phyloP scores from a whole-genome alignment of 92 coral and sea anemone species.

The Chrysogorgia sp. region DNA sequence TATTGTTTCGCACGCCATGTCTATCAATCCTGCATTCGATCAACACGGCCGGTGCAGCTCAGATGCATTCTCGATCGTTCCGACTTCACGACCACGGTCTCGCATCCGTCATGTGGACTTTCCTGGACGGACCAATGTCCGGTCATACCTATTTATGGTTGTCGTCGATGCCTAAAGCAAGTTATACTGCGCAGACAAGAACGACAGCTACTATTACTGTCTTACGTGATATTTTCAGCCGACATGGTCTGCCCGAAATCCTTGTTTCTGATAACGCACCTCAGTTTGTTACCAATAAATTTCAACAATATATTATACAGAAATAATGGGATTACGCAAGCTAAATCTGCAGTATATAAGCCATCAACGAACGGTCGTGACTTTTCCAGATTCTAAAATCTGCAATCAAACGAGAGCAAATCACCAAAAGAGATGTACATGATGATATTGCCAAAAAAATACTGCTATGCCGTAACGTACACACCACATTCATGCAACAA shows the following conservation, averaged over 20 bases:
- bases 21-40: too few relatives aligned
- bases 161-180: constrained; percentile 65
- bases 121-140: too few relatives aligned
- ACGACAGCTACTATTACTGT: constrained; percentile 59
- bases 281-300: constrained; percentile 58
- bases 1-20: too few relatives aligned
- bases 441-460: constrained; percentile 36
- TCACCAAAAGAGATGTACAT: constrained; percentile 41
- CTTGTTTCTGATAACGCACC: constrained; percentile 63
- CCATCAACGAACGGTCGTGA: constrained; percentile 63
- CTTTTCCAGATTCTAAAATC: constrained; percentile 53
- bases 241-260: constrained; percentile 63
- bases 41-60: too few relatives aligned
- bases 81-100: too few relatives aligned
- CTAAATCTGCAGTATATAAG: constrained; percentile 49
- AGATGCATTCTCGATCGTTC: too few relatives aligned
- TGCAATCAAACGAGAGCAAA: constrained; percentile 45
- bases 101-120: too few relatives aligned
- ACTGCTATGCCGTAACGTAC: constrained; percentile 49
- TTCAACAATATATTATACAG: constrained; percentile 56
- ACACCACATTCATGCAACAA: constrained; percentile 64
- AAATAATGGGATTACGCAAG: constrained; percentile 52
- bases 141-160: too few relatives aligned
- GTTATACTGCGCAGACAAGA: constrained; percentile 62
- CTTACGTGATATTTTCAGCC: constrained; percentile 54